These are phyloP conservation scores for Ditula angustiorana DNA, from an alignment of 2,888 invertebrate species.

Conservation along the genomic window DNA sequence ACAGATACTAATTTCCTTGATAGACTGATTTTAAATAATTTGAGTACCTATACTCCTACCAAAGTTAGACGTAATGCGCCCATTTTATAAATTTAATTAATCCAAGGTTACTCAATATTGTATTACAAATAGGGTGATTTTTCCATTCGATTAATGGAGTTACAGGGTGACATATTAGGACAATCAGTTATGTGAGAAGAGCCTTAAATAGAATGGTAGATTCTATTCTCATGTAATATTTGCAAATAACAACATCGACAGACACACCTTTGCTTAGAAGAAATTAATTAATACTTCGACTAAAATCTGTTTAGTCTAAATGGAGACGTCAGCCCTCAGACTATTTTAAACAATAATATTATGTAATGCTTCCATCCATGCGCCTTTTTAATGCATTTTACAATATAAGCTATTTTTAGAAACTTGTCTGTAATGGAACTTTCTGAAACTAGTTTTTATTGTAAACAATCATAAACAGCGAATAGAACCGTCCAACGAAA, in stretches of 20 bases:
- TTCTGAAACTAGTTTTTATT: slow-evolving; percentile 10
- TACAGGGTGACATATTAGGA: too few relatives aligned
- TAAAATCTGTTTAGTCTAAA: too few relatives aligned
- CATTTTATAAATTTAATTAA: background rate
- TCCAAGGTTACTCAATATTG: background rate
- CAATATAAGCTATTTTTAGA: slow-evolving; percentile 7
- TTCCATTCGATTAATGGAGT: background rate
- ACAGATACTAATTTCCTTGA: slow-evolving; percentile 40
- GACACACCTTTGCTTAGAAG: too few relatives aligned
- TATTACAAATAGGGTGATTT: background rate
- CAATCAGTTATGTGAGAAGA: too few relatives aligned
- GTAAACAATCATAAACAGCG: slow-evolving; percentile 54
- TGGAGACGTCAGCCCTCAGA: too few relatives aligned
- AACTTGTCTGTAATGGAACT: background rate
- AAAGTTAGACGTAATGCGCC: slow-evolving; percentile 69
- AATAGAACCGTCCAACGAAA: slow-evolving; percentile 77
- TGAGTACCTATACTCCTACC: slow-evolving; percentile 76
- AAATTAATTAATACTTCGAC: too few relatives aligned
- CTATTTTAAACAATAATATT: background rate
- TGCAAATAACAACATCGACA: too few relatives aligned
- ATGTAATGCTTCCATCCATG: slow-evolving; percentile 28
- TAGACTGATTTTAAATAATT: slow-evolving; percentile 68
- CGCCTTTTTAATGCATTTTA: background rate
- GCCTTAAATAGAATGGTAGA: too few relatives aligned
- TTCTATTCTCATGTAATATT: too few relatives aligned